Conservation (phyloP, 2,797 vertebrate genomes). For the Anomalospiza imberbis region DNA sequence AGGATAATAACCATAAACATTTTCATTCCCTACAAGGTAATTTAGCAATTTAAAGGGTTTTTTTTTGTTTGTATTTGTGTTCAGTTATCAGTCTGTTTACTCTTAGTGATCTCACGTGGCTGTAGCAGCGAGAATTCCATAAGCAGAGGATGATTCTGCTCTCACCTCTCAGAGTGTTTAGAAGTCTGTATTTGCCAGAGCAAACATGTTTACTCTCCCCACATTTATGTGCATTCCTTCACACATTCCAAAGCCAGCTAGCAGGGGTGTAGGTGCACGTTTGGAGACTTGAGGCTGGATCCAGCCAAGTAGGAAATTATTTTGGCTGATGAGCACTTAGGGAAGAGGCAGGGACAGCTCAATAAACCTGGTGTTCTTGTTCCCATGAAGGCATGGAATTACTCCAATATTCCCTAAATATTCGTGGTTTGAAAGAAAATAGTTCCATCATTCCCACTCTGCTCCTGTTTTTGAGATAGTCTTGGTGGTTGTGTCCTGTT, state of each 20-base stretch:
- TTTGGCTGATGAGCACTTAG: neutral
- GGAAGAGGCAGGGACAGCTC: neutral
- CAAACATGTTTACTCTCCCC: neutral
- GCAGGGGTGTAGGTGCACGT: neutral
- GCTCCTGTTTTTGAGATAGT: neutral
- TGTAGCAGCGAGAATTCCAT: neutral
- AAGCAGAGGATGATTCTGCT: conserved; percentile 9
- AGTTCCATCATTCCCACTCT: neutral
- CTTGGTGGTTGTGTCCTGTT: neutral
- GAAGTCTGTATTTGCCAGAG: neutral
- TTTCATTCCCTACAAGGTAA: neutral
- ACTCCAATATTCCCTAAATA: neutral
- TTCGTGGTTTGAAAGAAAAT: neutral
- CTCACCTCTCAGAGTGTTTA: neutral
- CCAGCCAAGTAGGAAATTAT: neutral
- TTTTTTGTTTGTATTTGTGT: neutral
- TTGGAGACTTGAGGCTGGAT: neutral
- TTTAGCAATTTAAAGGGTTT: neutral
- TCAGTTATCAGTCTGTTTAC: conserved; percentile 3
- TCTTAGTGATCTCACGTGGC: neutral
- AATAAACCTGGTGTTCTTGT: neutral
- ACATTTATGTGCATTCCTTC: neutral
- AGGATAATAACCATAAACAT: neutral
- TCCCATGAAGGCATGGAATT: neutral
- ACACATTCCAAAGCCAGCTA: neutral